These are phyloP conservation scores for Drosophila pallidifrons DNA, from an alignment of 1,140 invertebrate species.

Conservation along the genomic window DNA sequence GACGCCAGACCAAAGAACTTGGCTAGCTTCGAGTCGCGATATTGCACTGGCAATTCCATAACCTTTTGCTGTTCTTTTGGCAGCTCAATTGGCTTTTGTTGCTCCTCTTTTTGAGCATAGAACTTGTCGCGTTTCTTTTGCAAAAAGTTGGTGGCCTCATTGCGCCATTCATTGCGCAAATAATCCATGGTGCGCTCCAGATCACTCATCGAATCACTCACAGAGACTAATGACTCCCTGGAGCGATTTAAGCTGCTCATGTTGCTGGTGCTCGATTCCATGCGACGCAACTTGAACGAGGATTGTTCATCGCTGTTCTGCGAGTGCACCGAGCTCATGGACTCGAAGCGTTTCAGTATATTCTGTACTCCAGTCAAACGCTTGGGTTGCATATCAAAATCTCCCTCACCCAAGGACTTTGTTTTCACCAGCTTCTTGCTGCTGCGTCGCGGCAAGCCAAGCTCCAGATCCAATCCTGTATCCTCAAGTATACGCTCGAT, in stretches of 20 bases:
- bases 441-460: conserved; percentile 62
- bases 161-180: conserved; percentile 80
- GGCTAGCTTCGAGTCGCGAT: conserved; percentile 75
- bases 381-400: conserved; percentile 56
- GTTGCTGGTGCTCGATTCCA: conserved; percentile 79
- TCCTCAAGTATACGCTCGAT: conserved; percentile 79
- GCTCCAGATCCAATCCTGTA: conserved; percentile 70
- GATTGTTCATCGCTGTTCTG: conserved; percentile 65
- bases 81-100: conserved; percentile 38
- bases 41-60: conserved; percentile 57
- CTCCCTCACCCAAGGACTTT: conserved; percentile 76
- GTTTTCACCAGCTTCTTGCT: conserved; percentile 75
- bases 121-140: conserved; percentile 79
- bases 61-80: conserved; percentile 25
- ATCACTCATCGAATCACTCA: conserved; percentile 73
- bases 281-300: conserved; percentile 73
- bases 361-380: conserved; percentile 73
- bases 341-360: conserved; percentile 77
- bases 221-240: conserved; percentile 63
- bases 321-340: conserved; percentile 73
- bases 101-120: conserved; percentile 65
- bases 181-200: conserved; percentile 82
- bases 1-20: conserved; percentile 73
- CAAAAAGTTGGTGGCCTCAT: conserved; percentile 78
- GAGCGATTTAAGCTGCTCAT: conserved; percentile 74